Conservation (phyloP, 1,140 invertebrate species). For the Psix sp. region DNA sequence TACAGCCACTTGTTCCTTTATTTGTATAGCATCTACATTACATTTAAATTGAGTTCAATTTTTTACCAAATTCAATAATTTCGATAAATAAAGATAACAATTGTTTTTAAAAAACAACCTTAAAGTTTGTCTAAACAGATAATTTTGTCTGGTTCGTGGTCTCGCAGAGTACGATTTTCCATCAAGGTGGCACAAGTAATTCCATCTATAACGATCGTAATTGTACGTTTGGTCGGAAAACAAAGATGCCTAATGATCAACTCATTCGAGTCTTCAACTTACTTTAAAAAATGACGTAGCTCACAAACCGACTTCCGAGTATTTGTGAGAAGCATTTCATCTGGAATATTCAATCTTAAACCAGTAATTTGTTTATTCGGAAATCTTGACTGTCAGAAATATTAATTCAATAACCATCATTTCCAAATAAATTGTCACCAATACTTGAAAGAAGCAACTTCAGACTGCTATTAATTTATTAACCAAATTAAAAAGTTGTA, state of each 20-base stretch:
- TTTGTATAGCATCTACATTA: conserved; percentile 61
- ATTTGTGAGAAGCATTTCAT: conserved; percentile 69
- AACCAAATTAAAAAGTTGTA: no score
- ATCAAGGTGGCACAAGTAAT: no score
- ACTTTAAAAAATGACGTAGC: conserved; percentile 26
- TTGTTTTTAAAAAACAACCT: no score
- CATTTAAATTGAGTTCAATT: conserved; percentile 6
- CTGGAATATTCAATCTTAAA: conserved; percentile 44
- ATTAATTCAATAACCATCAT: background rate
- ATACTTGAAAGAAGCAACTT: no score
- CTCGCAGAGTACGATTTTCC: no score
- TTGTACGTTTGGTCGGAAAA: background rate
- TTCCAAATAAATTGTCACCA: no score
- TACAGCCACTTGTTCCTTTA: conserved; percentile 47
- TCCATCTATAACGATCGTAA: no score
- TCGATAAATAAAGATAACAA: background rate
- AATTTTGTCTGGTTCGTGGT: no score
- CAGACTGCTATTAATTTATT: no score
- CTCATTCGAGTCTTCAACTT: conserved; percentile 5
- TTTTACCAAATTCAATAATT: background rate
- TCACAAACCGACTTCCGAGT: conserved; percentile 29
- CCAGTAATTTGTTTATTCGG: conserved; percentile 59
- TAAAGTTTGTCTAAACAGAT: no score
- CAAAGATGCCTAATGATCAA: no score
- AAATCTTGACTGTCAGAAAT: background rate